Conservation (phyloP, 2,113 vertebrate species). For the Pithys albifrons region DNA sequence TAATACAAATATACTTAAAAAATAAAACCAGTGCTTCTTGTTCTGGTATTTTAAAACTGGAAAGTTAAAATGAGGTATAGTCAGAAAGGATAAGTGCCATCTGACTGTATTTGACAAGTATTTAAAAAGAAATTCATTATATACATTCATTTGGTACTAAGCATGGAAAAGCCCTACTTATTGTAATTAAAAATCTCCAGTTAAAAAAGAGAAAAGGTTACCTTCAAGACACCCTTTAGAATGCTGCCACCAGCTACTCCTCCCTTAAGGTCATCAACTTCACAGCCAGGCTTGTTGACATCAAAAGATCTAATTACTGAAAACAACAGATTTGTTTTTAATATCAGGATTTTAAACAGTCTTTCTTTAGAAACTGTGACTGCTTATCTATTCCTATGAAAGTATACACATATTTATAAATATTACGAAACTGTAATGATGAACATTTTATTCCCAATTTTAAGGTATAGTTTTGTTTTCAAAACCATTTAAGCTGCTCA, state of each 20-base stretch:
- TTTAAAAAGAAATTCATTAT: background rate
- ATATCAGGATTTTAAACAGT: background rate
- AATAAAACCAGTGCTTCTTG: background rate
- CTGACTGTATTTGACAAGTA: background rate
- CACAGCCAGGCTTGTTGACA: constrained; percentile 98
- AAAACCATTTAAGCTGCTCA: background rate
- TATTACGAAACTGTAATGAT: background rate
- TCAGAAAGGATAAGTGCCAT: background rate
- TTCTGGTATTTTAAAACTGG: background rate
- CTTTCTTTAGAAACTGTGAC: background rate
- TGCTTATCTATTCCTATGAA: background rate
- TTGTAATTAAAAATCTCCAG: background rate
- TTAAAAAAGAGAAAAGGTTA: constrained; percentile 46
- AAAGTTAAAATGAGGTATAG: background rate
- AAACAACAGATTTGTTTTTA: constrained; percentile 7
- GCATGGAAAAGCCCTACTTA: background rate
- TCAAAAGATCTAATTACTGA: constrained; percentile 98
- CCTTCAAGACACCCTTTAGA: constrained; percentile 97
- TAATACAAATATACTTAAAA: background rate
- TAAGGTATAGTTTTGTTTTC: background rate
- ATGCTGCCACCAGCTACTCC: constrained; percentile 98
- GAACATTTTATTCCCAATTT: background rate
- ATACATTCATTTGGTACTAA: background rate
- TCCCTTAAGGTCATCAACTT: constrained; percentile 97
- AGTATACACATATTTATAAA: background rate